Conservation (phyloP, 2,113 vertebrate genomes). For the Sitta europaea region DNA sequence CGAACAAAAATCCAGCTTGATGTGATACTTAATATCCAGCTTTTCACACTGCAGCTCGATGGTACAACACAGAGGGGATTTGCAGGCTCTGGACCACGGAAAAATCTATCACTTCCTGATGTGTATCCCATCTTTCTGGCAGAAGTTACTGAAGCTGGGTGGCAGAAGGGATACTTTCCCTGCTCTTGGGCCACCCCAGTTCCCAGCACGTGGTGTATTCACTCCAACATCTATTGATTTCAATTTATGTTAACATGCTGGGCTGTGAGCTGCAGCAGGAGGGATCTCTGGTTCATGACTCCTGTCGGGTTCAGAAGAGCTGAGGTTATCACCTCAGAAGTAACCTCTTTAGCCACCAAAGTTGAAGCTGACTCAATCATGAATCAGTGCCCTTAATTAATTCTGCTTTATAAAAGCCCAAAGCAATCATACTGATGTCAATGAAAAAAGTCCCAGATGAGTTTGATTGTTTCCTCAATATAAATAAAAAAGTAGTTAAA, state of each 20-base stretch:
- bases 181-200: not conserved
- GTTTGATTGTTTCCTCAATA: constrained; percentile 28
- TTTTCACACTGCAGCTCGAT: not conserved
- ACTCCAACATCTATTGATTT: constrained; percentile 4
- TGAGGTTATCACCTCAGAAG: not conserved
- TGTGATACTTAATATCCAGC: not conserved
- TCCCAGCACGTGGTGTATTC: not conserved
- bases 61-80: not conserved
- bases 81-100: not conserved
- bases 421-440: not conserved
- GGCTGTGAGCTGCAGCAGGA: not conserved
- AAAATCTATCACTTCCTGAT: not conserved
- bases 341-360: constrained; percentile 22
- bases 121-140: not conserved
- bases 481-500: not conserved
- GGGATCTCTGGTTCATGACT: not conserved
- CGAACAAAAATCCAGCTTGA: not conserved
- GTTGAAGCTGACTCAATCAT: constrained; percentile 6
- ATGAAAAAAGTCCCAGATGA: not conserved
- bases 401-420: constrained; percentile 5
- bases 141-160: not conserved
- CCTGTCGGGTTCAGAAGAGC: not conserved
- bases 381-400: constrained; percentile 16
- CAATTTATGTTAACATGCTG: not conserved
- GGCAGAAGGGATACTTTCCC: not conserved